Evolutionary conservation across 2,888 invertebrate species (phyloP).

Genomic region (Oxycera nigricornis): DNA sequence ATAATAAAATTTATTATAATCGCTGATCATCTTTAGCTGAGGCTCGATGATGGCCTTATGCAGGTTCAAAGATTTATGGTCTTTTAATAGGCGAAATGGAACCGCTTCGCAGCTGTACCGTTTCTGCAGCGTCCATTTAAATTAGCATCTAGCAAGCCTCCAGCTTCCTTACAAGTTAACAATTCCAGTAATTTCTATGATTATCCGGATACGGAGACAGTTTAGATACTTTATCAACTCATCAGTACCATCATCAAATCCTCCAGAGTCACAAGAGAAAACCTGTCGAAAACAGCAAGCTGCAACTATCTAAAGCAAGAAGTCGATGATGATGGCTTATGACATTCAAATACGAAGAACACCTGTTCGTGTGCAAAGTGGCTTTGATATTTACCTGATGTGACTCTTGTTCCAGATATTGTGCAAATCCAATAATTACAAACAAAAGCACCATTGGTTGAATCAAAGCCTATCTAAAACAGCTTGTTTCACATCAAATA

Average conservation of each 20-base stretch:
- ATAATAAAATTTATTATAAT: neutral
- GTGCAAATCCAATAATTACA: too few relatives aligned
- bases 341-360: neutral
- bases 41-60: slow-evolving; percentile 5
- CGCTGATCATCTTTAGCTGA: slow-evolving; percentile 17
- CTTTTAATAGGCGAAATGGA: slow-evolving; percentile 16
- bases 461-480: too few relatives aligned
- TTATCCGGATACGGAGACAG: slow-evolving; percentile 19
- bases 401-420: too few relatives aligned
- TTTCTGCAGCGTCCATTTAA: slow-evolving; percentile 20
- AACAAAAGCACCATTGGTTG: too few relatives aligned
- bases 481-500: too few relatives aligned
- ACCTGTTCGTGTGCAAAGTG: neutral
- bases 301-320: neutral
- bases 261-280: neutral
- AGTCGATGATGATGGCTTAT: neutral
- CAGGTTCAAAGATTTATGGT: slow-evolving; percentile 25
- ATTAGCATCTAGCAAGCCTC: slow-evolving; percentile 6
- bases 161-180: slow-evolving; percentile 15
- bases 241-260: neutral
- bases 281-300: neutral
- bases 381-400: too few relatives aligned
- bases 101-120: slow-evolving; percentile 13
- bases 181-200: slow-evolving; percentile 11
- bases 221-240: slow-evolving; percentile 10